Base-by-base conservation (phyloP, 2,888 invertebrate species). In the Netelia fuscicornis region DNA sequence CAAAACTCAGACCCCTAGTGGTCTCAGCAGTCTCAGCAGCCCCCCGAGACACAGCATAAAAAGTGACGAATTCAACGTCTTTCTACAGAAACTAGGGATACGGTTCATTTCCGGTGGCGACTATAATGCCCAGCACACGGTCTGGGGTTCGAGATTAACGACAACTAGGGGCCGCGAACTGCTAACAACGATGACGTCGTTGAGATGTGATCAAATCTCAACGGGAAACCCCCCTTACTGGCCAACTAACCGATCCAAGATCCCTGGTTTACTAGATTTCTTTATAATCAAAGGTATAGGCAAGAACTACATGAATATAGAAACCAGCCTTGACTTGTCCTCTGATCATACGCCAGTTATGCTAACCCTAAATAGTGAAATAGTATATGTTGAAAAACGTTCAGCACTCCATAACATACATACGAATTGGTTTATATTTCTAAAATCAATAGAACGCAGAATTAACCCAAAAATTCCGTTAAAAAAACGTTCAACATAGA, bases 181-280 rank as follows among this genome's bases (percentile, higher is more conserved):
- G 9, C 70, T 62, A 1, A 76, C 67, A 72, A 20, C 65, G n/a
- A 75, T 86, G 17, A 11, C 10, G 10, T 10, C 25, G n/a, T 48
- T 56, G 1, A 75, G 72, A 77, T 54, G 58, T 30, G 10, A 76
- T 10, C 23, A 56, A 10, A 6, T 86, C 52, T 86, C 88, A n/a
- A 84, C 81, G 8, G 84, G 86, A 0, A 54, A 87, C 74, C 89
- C 90, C 11, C 89, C 87, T 0, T 88, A 90, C 78, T 90, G 89
- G 87, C 88, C 87, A n/a, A 84, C 87, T 11, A 87, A 89, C 67
- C 48, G 70, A 13, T 81, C 84, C 10, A 88, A 89, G 86, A 80
- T 84, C 30, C 89, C 90, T 2, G 88, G 89, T 52, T 56, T 89
- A 13, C 68, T 89, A 2, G 89, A 88, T 68, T 85, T 90, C 58